Base-by-base conservation (phyloP, 2,888 invertebrate genomes). In the Phalangium opilio region DNA sequence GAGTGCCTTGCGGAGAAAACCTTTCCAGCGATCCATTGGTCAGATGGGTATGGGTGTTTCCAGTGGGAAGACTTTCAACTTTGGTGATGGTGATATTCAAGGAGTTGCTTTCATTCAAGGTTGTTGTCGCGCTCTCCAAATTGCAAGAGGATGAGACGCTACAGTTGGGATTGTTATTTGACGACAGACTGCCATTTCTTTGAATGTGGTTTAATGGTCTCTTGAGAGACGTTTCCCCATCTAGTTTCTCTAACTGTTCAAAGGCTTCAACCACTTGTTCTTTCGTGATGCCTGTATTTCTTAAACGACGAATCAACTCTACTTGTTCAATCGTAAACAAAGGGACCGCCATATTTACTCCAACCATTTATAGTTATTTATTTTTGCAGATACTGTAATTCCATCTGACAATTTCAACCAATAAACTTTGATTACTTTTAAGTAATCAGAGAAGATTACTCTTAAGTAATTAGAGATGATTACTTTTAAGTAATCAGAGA, bases 261-360 rank as follows among this genome's bases (percentile, higher is more conserved):
- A 64, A 67, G n/a, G 65, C 66, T 40, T 60, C 56, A 21, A 64
- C 53, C 27, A 68, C 59, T 53, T 66, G 63, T 40, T 66, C 62
- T 49, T 62, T 62, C 11, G 66, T 64, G 50, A 70, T 63, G 21
- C 70, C 70, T 45, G 67, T 69, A 57, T 62, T 62, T 19, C 67
- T 59, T 34, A 71, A 60, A 36, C 70, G 61, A 19, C 69, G 61
- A 41, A 70, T 64, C 52, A 71, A 59, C 55, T 70, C 70, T 48
- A 70, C 61, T 59, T 71, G 71, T 58, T 71, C 70, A 15, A 70
- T 62, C 38, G 70, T 68, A 62, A 68, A 71, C 50, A 67, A 38
- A 10, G 15, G 11, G 18, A 3, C 14, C 17, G 38, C 38, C 38
- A 38, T 38, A 18, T 36, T 14, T 36, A 36, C 38, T 36, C 14